Conservation (phyloP, 2,113 vertebrate species). For the Ailurus styani region DNA sequence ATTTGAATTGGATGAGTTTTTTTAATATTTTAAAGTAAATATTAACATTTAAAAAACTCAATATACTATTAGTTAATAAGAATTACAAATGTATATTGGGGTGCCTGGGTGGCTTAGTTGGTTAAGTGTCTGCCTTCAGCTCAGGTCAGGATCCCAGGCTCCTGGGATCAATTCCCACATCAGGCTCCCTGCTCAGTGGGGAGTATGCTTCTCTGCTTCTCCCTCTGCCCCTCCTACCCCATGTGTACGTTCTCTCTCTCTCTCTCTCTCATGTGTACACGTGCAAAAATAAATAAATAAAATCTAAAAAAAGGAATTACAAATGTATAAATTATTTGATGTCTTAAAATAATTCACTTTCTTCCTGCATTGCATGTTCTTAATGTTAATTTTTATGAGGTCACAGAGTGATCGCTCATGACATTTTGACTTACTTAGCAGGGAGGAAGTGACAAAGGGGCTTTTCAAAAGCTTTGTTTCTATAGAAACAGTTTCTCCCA, state of each 20-base stretch:
- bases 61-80: not conserved
- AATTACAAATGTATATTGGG: not conserved
- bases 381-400: slow-evolving; percentile 25
- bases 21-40: not conserved
- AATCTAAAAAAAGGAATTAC: not conserved
- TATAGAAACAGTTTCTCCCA: slow-evolving; percentile 33
- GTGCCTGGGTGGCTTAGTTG: not conserved
- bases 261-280: not conserved
- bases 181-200: not conserved
- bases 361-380: not conserved
- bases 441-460: not conserved
- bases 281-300: not conserved
- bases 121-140: not conserved
- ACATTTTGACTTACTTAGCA: slow-evolving; percentile 18
- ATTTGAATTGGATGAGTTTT: not conserved
- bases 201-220: not conserved
- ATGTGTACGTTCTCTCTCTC: not conserved
- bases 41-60: not conserved
- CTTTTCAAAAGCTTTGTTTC: slow-evolving; percentile 24
- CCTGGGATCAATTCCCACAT: not conserved
- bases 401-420: not conserved
- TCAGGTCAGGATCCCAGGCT: not conserved
- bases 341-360: slow-evolving; percentile 23
- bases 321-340: not conserved
- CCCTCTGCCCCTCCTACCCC: not conserved